A percentile compares a stretch with the other conserved stretches of the same genome.
Evolutionary conservation across 2,113 vertebrate species (phyloP).

Genomic region (Urocitellus parryii): DNA sequence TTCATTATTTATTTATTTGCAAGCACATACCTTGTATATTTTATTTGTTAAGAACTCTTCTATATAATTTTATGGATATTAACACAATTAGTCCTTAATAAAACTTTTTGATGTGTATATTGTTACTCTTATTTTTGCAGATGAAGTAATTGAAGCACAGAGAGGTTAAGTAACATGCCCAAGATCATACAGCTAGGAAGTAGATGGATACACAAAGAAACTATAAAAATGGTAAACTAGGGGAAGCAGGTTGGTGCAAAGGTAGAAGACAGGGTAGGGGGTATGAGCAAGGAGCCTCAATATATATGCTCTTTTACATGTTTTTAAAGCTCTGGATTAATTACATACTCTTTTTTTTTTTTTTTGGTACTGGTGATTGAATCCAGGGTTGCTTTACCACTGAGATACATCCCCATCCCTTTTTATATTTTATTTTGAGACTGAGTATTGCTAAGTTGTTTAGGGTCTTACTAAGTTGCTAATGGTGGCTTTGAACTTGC

Average conservation of each 20-base stretch:
- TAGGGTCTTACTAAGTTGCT: too few species aligned
- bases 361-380: too few species aligned
- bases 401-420: too few species aligned
- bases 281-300: neutral
- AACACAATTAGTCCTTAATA: neutral
- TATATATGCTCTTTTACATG: neutral
- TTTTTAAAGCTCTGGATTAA: too few species aligned
- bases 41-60: neutral
- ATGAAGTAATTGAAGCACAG: neutral
- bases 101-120: neutral
- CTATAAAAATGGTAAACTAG: neutral
- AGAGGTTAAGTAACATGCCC: neutral
- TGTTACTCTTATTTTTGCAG: neutral
- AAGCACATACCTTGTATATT: neutral
- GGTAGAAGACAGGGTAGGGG: accelerated
- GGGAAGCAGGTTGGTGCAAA: neutral
- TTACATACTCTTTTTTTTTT: too few species aligned
- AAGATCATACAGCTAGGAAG: neutral
- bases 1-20: neutral
- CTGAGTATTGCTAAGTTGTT: too few species aligned
- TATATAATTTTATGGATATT: neutral
- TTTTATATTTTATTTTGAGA: too few species aligned
- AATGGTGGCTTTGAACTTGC: too few species aligned
- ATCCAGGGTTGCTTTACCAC: too few species aligned
- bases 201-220: neutral